Conservation (phyloP, 2,797 vertebrate genomes). For the Squalus acanthias region DNA sequence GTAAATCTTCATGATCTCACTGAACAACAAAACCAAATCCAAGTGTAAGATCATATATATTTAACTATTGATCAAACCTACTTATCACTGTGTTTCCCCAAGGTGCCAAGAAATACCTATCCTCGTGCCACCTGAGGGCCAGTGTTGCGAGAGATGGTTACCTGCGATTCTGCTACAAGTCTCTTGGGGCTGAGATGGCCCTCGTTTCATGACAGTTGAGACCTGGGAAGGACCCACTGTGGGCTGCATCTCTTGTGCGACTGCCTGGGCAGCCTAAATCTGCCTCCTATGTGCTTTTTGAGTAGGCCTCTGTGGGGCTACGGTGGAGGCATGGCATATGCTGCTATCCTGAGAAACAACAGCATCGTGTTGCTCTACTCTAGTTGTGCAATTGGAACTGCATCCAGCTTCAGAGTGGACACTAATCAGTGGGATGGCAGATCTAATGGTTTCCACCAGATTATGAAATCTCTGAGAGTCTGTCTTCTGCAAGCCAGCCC, state of each 20-base stretch:
- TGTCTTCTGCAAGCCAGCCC: background rate
- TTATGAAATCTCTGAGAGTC: background rate
- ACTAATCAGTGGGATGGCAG: background rate
- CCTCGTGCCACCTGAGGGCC: background rate
- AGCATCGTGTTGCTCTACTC: background rate
- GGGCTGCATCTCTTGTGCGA: background rate
- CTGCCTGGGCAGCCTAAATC: background rate
- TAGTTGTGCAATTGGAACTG: background rate
- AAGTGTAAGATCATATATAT: background rate
- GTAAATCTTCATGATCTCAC: background rate
- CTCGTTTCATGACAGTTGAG: background rate
- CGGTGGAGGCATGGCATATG: background rate
- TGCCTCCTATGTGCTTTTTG: background rate
- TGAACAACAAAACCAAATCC: background rate
- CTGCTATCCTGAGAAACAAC: background rate
- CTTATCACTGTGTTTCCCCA: background rate
- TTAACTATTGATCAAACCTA: background rate
- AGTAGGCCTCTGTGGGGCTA: background rate
- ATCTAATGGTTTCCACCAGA: background rate
- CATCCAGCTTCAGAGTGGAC: background rate
- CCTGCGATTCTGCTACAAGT: background rate
- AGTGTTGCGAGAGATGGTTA: background rate
- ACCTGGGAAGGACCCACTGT: background rate
- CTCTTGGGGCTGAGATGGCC: background rate
- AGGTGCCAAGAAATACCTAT: background rate